These are phyloP conservation scores for Sinopyrophorus schimmeli DNA, from an alignment of 2,888 invertebrate genomes.

Conservation along the genomic window DNA sequence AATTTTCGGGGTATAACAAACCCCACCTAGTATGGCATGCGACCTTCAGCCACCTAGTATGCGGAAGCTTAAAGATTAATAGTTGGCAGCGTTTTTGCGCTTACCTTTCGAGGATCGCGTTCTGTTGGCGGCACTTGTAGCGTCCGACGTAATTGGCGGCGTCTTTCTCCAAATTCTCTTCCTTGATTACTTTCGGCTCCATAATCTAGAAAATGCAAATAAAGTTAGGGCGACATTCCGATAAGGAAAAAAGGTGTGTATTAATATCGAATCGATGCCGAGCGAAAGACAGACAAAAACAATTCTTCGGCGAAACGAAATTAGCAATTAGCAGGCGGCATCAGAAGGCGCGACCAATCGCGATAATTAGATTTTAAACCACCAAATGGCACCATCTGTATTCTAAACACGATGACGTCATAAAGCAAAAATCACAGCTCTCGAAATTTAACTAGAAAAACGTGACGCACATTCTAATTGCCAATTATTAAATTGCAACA, in stretches of 20 bases:
- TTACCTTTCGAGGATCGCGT: constrained; percentile 49
- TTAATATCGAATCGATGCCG: constrained; percentile 12
- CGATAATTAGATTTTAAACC: constrained; percentile 46
- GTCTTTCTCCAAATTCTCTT: constrained; percentile 63
- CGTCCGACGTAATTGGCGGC: constrained; percentile 42
- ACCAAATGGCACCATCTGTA: constrained; percentile 46
- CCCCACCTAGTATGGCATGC: no score
- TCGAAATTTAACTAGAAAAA: constrained; percentile 53
- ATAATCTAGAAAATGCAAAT: constrained; percentile 55
- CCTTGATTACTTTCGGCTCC: constrained; percentile 65
- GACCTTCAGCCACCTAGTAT: no score
- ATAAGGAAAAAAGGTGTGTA: constrained; percentile 5
- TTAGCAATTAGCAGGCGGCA: constrained; percentile 28
- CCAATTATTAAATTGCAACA: constrained; percentile 49
- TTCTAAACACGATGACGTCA: constrained; percentile 52
- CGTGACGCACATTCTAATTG: constrained; percentile 54
- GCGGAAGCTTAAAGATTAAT: no score
- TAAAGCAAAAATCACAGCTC: constrained; percentile 53
- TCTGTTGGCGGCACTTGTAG: constrained; percentile 39
- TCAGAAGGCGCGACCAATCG: constrained; percentile 35
- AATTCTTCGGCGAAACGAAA: constrained; percentile 26
- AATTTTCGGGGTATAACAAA: no score
- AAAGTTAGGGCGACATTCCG: neutral
- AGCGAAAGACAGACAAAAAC: constrained; percentile 14
- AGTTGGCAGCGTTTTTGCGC: no score